Conservation (phyloP, 2,888 invertebrate species). For the Scaeva pyrastri region DNA sequence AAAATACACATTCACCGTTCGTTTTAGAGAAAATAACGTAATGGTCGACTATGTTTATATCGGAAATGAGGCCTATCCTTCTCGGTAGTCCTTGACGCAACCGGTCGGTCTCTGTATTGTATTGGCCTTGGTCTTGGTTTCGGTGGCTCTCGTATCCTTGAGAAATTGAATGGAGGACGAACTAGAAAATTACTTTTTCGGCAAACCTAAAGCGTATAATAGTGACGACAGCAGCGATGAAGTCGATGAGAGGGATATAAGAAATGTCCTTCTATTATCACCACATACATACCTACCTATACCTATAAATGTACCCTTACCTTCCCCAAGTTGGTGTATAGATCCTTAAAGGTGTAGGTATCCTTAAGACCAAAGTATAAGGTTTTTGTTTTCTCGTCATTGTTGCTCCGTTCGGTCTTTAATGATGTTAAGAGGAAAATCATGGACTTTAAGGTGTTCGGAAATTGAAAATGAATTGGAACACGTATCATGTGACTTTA, state of each 20-base stretch:
- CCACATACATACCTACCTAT: constrained; percentile 54
- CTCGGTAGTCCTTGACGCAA: constrained; percentile 42
- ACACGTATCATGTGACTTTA: constrained; percentile 66
- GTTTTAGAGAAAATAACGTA: constrained; percentile 51
- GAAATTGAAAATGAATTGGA: constrained; percentile 74
- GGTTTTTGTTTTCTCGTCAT: constrained; percentile 22
- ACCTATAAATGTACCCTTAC: not conserved
- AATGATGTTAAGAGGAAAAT: constrained; percentile 6
- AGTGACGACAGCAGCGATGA: not conserved
- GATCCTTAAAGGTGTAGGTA: not conserved
- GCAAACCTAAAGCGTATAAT: constrained; percentile 14
- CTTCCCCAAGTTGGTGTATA: not conserved
- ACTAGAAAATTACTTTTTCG: constrained; percentile 56
- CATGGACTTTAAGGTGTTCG: constrained; percentile 51
- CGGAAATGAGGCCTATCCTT: constrained; percentile 68
- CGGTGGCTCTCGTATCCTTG: no score
- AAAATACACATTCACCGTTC: constrained; percentile 38
- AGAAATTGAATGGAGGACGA: constrained; percentile 58
- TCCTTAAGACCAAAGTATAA: not conserved
- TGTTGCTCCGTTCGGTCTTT: constrained; percentile 25
- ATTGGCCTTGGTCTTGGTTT: no score
- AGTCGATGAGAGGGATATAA: not conserved
- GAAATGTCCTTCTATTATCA: constrained; percentile 59
- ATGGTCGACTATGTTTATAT: constrained; percentile 64
- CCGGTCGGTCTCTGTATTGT: not conserved